phyloP scores from a whole-genome alignment of 2,888 invertebrate genomes.

The Orthosia gracilis region DNA sequence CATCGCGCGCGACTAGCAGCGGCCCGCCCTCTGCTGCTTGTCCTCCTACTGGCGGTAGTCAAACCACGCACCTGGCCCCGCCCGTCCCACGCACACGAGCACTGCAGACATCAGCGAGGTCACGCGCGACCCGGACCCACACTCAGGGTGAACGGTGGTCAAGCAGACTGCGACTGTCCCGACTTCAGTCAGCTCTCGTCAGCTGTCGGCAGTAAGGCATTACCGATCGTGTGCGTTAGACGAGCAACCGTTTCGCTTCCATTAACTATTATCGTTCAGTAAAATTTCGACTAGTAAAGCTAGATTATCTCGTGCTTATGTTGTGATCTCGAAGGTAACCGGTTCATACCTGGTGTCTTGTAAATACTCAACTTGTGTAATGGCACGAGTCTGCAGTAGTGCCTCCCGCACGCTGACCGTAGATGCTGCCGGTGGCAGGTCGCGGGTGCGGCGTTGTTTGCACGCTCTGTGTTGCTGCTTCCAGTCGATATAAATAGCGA shows the following conservation, averaged over 20 bases:
- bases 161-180: background rate
- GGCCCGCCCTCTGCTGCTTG: slow-evolving; percentile 29
- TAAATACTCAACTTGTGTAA: background rate
- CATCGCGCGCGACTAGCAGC: slow-evolving; percentile 80
- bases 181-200: background rate
- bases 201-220: background rate
- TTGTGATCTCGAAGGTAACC: slow-evolving; percentile 44
- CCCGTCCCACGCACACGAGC: background rate
- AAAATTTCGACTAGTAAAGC: slow-evolving; percentile 42
- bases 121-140: no score
- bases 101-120: no score
- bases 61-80: background rate
- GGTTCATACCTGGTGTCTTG: slow-evolving; percentile 10
- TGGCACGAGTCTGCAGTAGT: background rate
- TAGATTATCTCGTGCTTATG: slow-evolving; percentile 26
- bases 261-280: slow-evolving; percentile 11
- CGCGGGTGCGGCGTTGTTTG: slow-evolving; percentile 10
- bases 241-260: background rate
- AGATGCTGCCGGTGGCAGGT: background rate
- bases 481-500: slow-evolving; percentile 64
- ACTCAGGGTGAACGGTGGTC: background rate
- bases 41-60: background rate
- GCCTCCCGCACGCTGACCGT: background rate
- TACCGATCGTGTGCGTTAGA: background rate
- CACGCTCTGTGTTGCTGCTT: slow-evolving; percentile 11